Percentiles rank a stretch among this genome's conserved stretches.
Evolutionary conservation across 1,140 invertebrate species (phyloP).

Genomic region (Drosophila bifasciata): DNA sequence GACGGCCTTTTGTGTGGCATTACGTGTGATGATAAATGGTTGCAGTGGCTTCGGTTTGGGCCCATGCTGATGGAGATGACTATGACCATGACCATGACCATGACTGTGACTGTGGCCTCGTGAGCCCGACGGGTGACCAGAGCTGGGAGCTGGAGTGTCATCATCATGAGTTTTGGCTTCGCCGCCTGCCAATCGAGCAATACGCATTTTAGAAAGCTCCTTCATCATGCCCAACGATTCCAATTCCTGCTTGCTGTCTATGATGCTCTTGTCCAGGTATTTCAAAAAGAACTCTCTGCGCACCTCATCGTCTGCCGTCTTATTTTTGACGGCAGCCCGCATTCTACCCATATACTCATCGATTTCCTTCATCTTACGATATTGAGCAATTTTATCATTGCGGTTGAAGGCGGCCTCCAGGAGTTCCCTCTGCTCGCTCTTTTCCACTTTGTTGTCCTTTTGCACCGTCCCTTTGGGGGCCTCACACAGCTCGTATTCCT

Average conservation of each 20-base stretch:
- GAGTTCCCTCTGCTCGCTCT: conserved; percentile 76
- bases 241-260: conserved; percentile 91
- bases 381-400: conserved; percentile 91
- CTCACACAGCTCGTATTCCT: conserved; percentile 90
- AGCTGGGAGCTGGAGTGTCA: neutral
- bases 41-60: conserved; percentile 87
- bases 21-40: conserved; percentile 96
- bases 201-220: conserved; percentile 89
- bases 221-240: conserved; percentile 89
- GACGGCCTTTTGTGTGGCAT: conserved; percentile 95
- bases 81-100: conserved; percentile 12
- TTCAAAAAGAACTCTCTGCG: conserved; percentile 93
- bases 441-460: conserved; percentile 27
- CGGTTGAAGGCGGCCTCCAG: conserved; percentile 85
- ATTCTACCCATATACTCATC: conserved; percentile 88
- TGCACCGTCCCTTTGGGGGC: conserved; percentile 31
- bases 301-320: conserved; percentile 91
- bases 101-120: neutral
- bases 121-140: neutral
- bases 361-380: conserved; percentile 91
- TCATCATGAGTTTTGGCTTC: conserved; percentile 23
- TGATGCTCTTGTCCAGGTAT: conserved; percentile 90
- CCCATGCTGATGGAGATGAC: conserved; percentile 34
- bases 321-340: conserved; percentile 87
- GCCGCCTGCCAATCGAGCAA: conserved; percentile 36